Percentiles rank a stretch among this genome's conserved stretches.
These are phyloP conservation scores for Odontothrips loti DNA, from an alignment of 2,888 invertebrate species.

Conservation along the genomic window DNA sequence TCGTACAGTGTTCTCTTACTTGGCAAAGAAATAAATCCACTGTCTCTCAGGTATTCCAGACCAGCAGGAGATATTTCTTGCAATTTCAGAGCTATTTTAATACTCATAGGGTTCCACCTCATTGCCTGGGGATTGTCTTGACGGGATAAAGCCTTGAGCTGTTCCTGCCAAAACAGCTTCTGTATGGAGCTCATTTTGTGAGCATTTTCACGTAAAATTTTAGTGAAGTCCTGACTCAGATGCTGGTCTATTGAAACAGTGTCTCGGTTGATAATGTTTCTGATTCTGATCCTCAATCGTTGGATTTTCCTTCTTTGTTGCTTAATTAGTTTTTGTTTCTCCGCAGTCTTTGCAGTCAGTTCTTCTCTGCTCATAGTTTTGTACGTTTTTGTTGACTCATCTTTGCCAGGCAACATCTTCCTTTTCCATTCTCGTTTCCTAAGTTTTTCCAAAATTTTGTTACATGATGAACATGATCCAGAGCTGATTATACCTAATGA, in stretches of 20 bases:
- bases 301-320: not conserved
- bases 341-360: not conserved
- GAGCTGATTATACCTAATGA: not conserved
- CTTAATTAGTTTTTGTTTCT: not conserved
- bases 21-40: not conserved
- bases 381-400: not conserved
- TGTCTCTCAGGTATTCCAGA: not conserved
- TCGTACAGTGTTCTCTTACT: not conserved
- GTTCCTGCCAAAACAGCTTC: not conserved
- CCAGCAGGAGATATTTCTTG: conserved; percentile 1
- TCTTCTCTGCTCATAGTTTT: not conserved
- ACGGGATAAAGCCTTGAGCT: not conserved
- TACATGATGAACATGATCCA: not conserved
- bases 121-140: not conserved
- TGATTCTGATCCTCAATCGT: not conserved
- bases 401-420: not conserved
- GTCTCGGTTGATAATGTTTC: not conserved
- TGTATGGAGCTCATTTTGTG: not conserved
- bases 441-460: not conserved
- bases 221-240: not conserved
- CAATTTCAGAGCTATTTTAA: not conserved
- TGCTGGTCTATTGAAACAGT: not conserved
- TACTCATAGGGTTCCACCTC: conserved; percentile 1
- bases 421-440: conserved; percentile 1
- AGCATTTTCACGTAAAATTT: not conserved